Percentiles rank a stretch among this genome's conserved stretches.
Conservation (phyloP, 2,113 vertebrate genomes). For the Anguilla rostrata region DNA sequence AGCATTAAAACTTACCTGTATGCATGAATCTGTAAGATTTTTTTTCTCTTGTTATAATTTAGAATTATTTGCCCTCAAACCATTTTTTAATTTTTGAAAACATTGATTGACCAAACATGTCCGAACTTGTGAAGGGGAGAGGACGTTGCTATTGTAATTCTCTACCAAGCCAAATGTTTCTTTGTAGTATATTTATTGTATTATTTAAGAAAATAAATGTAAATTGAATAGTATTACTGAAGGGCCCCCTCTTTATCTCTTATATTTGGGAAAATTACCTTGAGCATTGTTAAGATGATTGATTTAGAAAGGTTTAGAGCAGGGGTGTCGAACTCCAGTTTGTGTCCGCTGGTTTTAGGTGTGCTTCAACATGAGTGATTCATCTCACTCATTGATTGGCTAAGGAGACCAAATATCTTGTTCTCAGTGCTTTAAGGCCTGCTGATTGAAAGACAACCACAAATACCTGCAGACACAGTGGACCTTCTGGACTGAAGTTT, state of each 20-base stretch:
- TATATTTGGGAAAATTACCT: constrained; percentile 16
- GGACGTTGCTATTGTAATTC: constrained; percentile 71
- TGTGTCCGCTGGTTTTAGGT: no score
- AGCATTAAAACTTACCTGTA: constrained; percentile 82
- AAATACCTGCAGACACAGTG: no score
- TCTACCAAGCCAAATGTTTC: constrained; percentile 69
- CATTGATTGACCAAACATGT: constrained; percentile 57
- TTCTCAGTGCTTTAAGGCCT: no score
- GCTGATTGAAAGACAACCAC: no score
- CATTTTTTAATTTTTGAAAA: constrained; percentile 45
- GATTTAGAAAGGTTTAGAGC: neutral
- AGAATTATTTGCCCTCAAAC: constrained; percentile 56
- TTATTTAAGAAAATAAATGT: constrained; percentile 80
- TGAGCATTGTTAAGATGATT: neutral
- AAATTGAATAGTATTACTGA: constrained; percentile 75
- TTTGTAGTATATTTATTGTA: constrained; percentile 83
- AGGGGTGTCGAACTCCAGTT: no score
- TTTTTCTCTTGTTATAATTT: constrained; percentile 68
- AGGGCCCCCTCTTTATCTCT: constrained; percentile 62
- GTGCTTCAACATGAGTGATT: no score
- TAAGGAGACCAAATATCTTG: no score
- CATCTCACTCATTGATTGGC: no score
- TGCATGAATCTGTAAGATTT: constrained; percentile 78
- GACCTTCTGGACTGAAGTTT: no score
- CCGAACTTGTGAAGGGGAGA: constrained; percentile 66